Evolutionary conservation across 2,888 invertebrate species (phyloP).

Genomic region (Tanytarsus gracilentus): DNA sequence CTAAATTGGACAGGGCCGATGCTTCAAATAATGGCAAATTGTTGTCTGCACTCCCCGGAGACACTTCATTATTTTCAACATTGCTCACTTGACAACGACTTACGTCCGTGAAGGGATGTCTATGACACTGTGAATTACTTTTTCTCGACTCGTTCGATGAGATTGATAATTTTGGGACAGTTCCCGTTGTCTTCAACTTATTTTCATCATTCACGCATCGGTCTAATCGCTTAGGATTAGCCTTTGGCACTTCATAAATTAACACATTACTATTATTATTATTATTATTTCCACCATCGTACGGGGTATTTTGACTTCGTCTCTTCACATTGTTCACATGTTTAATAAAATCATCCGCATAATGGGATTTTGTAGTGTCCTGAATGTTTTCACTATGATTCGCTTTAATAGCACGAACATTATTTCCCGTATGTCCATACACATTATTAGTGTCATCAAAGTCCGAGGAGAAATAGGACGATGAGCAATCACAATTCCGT

Average conservation of each 20-base stretch:
- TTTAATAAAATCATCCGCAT: conserved; percentile 44
- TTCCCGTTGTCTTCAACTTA: conserved; percentile 1
- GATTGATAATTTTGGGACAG: conserved; percentile 26
- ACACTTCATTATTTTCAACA: too few species aligned
- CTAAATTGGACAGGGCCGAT: too few species aligned
- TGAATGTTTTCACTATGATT: neutral
- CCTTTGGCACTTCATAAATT: conserved; percentile 22
- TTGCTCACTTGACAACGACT: too few species aligned
- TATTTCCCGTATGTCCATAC: neutral
- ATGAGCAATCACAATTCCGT: conserved; percentile 43
- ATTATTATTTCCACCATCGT: neutral
- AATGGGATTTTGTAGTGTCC: conserved; percentile 30
- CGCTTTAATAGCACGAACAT: neutral
- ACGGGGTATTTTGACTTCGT: conserved; percentile 32
- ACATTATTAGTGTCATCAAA: conserved; percentile 40
- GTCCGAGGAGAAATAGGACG: conserved; percentile 43
- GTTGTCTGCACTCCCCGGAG: too few species aligned
- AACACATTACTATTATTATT: neutral
- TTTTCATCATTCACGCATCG: neutral
- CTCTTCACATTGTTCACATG: conserved; percentile 43
- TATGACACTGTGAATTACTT: too few species aligned
- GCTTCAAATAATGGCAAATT: too few species aligned
- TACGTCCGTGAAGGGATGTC: too few species aligned
- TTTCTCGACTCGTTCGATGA: conserved; percentile 20
- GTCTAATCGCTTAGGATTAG: conserved; percentile 24